phyloP scores from a whole-genome alignment of 2,888 invertebrate genomes.

The Volucella bombylans region DNA sequence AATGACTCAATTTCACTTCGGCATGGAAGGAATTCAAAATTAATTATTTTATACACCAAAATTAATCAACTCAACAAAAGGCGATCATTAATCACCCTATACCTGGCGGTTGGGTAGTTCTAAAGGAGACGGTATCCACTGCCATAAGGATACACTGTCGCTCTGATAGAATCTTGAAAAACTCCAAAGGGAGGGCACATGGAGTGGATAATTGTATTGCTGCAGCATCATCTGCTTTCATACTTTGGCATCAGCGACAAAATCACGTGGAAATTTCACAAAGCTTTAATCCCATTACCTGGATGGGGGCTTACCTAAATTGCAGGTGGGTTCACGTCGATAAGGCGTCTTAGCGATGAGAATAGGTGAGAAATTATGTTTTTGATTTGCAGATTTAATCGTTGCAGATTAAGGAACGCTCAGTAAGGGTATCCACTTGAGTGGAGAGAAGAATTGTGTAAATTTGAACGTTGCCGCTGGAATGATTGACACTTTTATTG shows the following conservation, averaged over 20 bases:
- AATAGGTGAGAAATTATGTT: conserved; percentile 69
- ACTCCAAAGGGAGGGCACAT: conserved; percentile 10
- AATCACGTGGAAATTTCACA: conserved; percentile 69
- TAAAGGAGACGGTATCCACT: conserved; percentile 8
- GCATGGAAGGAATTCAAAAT: conserved; percentile 71
- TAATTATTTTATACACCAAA: conserved; percentile 74
- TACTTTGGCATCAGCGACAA: conserved; percentile 26
- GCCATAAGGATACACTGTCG: conserved; percentile 2
- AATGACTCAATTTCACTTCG: conserved; percentile 73
- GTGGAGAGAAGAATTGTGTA: conserved; percentile 40
- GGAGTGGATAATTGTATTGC: conserved; percentile 61
- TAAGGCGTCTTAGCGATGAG: conserved; percentile 34
- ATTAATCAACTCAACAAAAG: conserved; percentile 72
- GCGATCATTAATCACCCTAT: conserved; percentile 69
- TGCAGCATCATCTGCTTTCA: conserved; percentile 28
- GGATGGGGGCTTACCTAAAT: conserved; percentile 45
- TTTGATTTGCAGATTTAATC: conserved; percentile 68
- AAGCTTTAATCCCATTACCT: conserved; percentile 61
- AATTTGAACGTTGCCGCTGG: conserved; percentile 24
- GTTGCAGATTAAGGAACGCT: conserved; percentile 41
- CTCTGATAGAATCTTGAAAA: conserved; percentile 35
- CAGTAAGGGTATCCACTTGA: not conserved
- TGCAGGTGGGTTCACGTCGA: conserved; percentile 57
- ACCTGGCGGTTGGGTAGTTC: conserved; percentile 48
- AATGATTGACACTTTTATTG: not conserved